These are phyloP conservation scores for Ibycter americanus DNA, from an alignment of 2,797 vertebrate genomes.

Conservation along the genomic window DNA sequence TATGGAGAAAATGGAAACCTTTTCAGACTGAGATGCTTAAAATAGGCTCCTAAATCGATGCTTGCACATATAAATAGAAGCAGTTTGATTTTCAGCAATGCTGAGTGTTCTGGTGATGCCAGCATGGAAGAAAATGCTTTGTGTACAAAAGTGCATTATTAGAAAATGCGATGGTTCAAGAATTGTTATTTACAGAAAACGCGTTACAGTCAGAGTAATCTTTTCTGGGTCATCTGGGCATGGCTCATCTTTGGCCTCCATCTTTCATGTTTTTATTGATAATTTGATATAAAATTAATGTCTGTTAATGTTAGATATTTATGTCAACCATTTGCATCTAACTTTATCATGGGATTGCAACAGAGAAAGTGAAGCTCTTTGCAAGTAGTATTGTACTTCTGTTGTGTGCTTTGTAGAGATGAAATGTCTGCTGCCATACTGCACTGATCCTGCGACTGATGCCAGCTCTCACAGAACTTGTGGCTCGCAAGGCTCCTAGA, in stretches of 20 bases:
- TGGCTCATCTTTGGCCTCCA: neutral
- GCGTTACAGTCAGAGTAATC: neutral
- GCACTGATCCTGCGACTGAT: neutral
- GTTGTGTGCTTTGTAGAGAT: neutral
- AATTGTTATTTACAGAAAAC: neutral
- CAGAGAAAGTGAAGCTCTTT: neutral
- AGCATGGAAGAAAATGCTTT: constrained; percentile 11
- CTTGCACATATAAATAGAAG: constrained; percentile 34
- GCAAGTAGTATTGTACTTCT: neutral
- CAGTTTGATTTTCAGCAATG: constrained; percentile 29
- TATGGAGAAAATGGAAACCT: constrained; percentile 1
- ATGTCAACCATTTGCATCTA: neutral
- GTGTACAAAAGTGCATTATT: neutral
- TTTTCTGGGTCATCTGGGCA: neutral
- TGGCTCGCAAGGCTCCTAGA: neutral
- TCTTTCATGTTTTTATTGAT: neutral
- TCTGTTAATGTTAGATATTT: neutral
- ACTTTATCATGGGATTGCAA: neutral
- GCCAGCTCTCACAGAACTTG: neutral
- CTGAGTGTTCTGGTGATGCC: constrained; percentile 1
- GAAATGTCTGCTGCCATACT: neutral
- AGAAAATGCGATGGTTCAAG: neutral
- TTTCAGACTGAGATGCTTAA: constrained; percentile 29
- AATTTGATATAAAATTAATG: neutral
- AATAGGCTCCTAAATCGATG: constrained; percentile 7